A percentile compares a stretch with the other conserved stretches of the same genome.
Conservation (phyloP, 2,888 invertebrate species). For the Charanyca ferruginea region DNA sequence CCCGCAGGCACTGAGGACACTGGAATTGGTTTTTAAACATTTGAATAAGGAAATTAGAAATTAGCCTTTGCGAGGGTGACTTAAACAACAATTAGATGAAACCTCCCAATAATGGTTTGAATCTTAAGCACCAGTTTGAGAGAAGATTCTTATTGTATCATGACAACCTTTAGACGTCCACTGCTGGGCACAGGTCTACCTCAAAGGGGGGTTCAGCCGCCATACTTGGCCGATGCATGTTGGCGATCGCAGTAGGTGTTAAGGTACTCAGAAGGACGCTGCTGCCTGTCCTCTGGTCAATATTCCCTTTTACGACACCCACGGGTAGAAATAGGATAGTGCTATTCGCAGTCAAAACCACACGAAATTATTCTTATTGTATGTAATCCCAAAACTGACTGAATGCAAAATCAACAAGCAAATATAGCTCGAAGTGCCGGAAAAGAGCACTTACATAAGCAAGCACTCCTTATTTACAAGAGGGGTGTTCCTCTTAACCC, state of each 20-base stretch:
- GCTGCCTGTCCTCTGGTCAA: too few species aligned
- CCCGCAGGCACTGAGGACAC: conserved; percentile 19
- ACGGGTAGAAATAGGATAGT: too few species aligned
- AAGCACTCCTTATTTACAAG: conserved; percentile 48
- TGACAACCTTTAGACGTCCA: too few species aligned
- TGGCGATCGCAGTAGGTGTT: too few species aligned
- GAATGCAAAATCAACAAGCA: conserved; percentile 30
- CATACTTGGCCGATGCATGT: too few species aligned
- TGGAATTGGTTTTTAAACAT: conserved; percentile 46
- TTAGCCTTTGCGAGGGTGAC: conserved; percentile 8
- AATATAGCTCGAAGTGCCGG: conserved; percentile 54
- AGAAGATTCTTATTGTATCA: neutral
- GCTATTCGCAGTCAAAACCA: too few species aligned
- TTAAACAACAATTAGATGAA: neutral
- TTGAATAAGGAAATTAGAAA: conserved; percentile 40
- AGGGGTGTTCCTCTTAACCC: conserved; percentile 33
- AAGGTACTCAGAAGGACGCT: too few species aligned
- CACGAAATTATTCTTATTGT: neutral
- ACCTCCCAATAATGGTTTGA: neutral
- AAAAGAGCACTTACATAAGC: conserved; percentile 56
- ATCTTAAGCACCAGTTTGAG: neutral
- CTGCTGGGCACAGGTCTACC: too few species aligned
- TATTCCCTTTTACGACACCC: too few species aligned
- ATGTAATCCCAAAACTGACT: conserved; percentile 10
- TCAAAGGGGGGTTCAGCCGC: too few species aligned